Conservation (phyloP, 1,140 invertebrate genomes). For the Apis florea region DNA sequence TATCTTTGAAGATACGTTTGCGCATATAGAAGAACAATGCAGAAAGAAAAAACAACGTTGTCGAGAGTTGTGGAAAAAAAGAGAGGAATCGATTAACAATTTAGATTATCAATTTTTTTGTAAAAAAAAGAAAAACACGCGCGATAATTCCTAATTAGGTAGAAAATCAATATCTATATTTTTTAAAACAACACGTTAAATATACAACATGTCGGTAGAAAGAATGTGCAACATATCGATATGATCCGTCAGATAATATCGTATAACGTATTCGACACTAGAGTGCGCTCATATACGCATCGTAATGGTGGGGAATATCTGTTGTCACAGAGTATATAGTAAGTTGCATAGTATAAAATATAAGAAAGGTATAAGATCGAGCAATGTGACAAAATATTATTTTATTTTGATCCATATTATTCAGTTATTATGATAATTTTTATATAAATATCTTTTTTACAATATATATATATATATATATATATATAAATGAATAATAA, state of each 20-base stretch:
- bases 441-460: too few species aligned
- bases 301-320: too few species aligned
- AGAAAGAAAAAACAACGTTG: neutral
- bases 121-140: neutral
- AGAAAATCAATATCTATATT: neutral
- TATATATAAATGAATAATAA: too few species aligned
- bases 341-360: too few species aligned
- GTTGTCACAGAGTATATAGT: too few species aligned
- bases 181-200: neutral
- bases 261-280: neutral
- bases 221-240: neutral
- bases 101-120: neutral
- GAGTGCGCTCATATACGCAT: neutral
- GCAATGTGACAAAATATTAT: too few species aligned
- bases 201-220: neutral
- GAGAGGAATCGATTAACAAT: neutral
- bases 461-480: too few species aligned
- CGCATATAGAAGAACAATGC: too few species aligned
- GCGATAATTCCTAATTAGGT: neutral
- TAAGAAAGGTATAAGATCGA: too few species aligned
- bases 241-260: neutral
- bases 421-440: too few species aligned
- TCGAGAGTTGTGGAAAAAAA: neutral
- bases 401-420: too few species aligned
- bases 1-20: neutral